A percentile compares a stretch with the other conserved stretches of the same genome.
Conservation (phyloP, 1,140 invertebrate genomes). For the Maniola jurtina region DNA sequence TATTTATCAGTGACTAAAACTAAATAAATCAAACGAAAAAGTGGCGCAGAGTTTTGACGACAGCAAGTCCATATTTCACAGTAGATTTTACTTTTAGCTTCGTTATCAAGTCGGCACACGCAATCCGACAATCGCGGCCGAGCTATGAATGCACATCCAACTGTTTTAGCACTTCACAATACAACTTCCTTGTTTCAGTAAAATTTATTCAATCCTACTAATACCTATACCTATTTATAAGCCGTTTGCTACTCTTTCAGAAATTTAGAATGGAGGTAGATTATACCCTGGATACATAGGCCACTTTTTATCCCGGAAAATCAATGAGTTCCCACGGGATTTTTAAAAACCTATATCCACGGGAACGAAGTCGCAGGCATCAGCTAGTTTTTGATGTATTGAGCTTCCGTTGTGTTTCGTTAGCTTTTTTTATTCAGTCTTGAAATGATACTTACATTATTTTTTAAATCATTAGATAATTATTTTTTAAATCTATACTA, state of each 20-base stretch:
- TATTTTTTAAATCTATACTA: too few relatives aligned
- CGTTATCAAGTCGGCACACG: conserved; percentile 64
- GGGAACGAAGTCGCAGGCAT: too few relatives aligned
- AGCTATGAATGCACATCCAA: conserved; percentile 61
- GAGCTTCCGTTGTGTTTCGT: background rate
- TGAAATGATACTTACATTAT: too few relatives aligned
- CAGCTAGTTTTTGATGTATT: too few relatives aligned
- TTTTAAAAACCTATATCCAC: too few relatives aligned
- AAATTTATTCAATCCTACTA: conserved; percentile 15
- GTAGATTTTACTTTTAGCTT: conserved; percentile 51
- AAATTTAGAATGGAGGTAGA: too few relatives aligned
- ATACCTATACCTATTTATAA: too few relatives aligned
- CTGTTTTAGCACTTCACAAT: conserved; percentile 61
- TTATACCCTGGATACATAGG: too few relatives aligned
- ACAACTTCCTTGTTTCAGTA: conserved; percentile 20
- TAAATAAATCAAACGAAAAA: conserved; percentile 2
- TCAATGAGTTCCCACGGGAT: too few relatives aligned
- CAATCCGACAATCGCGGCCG: conserved; percentile 60
- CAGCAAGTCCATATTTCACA: conserved; percentile 46
- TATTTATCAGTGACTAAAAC: background rate
- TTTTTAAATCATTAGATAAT: too few relatives aligned
- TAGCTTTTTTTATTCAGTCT: background rate
- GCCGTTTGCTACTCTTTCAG: too few relatives aligned
- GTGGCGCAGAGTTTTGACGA: background rate
- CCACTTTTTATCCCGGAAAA: too few relatives aligned